Evolutionary conservation across 1,140 invertebrate genomes (phyloP).

Genomic region (Drosophila virilis): DNA sequence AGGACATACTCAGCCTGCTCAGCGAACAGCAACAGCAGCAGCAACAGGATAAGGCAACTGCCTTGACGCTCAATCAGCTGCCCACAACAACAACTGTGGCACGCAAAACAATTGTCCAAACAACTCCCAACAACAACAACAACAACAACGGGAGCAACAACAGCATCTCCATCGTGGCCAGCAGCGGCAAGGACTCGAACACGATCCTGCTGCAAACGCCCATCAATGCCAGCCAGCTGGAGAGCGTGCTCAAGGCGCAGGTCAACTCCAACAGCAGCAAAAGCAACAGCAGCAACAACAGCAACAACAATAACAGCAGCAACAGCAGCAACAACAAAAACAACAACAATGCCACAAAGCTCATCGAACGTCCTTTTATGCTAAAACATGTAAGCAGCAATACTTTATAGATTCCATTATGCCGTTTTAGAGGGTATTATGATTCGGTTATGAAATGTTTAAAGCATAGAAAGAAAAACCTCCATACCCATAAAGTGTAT

Average conservation of each 20-base stretch:
- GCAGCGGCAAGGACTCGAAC: conserved; percentile 62
- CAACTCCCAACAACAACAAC: conserved; percentile 16
- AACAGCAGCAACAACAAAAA: conserved; percentile 39
- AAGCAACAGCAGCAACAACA: conserved; percentile 10
- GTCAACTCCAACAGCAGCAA: conserved; percentile 28
- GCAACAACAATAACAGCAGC: conserved; percentile 27
- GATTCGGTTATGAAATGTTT: background rate
- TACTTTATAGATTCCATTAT: background rate
- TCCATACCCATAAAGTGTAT: too few species aligned
- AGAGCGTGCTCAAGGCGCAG: conserved; percentile 75
- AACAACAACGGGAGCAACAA: conserved; percentile 41
- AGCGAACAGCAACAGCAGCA: conserved; percentile 73
- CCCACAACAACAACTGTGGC: conserved; percentile 76
- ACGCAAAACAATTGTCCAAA: conserved; percentile 70
- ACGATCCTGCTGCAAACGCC: conserved; percentile 82
- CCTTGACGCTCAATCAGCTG: conserved; percentile 76
- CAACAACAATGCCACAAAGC: conserved; percentile 45
- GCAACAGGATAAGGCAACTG: conserved; percentile 68
- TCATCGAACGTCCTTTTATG: conserved; percentile 75
- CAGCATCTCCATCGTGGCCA: conserved; percentile 68
- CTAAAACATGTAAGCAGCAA: conserved; percentile 74
- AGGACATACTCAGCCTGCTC: conserved; percentile 79
- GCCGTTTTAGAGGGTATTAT: background rate
- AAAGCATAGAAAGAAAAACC: too few species aligned
- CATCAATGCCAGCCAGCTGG: conserved; percentile 82